Percentiles rank a stretch among this genome's conserved stretches.
These are phyloP conservation scores for Neotragus moschatus DNA, from an alignment of 2,113 vertebrate species.

Conservation along the genomic window DNA sequence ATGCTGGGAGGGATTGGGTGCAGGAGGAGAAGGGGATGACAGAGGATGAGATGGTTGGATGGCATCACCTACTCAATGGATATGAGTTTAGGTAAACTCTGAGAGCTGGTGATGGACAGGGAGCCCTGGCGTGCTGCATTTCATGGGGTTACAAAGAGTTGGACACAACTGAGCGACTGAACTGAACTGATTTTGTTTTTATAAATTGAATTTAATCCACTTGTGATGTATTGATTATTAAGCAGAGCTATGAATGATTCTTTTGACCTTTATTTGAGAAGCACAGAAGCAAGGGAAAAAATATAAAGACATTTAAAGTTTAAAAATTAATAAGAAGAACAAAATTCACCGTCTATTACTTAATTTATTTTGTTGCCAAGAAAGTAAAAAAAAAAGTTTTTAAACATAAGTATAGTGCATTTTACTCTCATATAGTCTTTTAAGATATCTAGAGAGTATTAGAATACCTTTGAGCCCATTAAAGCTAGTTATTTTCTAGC, in stretches of 20 bases:
- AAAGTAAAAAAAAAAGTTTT: neutral
- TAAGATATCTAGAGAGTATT: neutral
- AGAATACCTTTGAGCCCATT: neutral
- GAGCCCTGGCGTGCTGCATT: too few relatives aligned
- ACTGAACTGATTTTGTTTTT: neutral
- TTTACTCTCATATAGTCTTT: neutral
- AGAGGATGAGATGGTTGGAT: too few relatives aligned
- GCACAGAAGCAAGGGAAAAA: neutral
- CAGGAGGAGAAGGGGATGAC: too few relatives aligned
- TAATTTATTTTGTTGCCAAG: neutral
- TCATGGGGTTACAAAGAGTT: too few relatives aligned
- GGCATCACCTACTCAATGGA: too few relatives aligned
- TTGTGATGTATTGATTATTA: neutral
- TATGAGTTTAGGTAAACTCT: too few relatives aligned
- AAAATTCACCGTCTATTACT: neutral
- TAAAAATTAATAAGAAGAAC: neutral
- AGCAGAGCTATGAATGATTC: neutral
- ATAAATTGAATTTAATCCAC: neutral
- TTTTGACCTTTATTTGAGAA: neutral
- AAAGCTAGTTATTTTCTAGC: neutral
- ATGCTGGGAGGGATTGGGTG: too few relatives aligned
- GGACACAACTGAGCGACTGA: fast-evolving
- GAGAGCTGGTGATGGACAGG: too few relatives aligned
- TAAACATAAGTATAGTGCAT: neutral
- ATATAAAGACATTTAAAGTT: neutral